Evolutionary conservation across 2,113 vertebrate species (phyloP), one percentile per base, ranked within the genome.

Genomic region (Protobothrops mucrosquamatus): DNA sequence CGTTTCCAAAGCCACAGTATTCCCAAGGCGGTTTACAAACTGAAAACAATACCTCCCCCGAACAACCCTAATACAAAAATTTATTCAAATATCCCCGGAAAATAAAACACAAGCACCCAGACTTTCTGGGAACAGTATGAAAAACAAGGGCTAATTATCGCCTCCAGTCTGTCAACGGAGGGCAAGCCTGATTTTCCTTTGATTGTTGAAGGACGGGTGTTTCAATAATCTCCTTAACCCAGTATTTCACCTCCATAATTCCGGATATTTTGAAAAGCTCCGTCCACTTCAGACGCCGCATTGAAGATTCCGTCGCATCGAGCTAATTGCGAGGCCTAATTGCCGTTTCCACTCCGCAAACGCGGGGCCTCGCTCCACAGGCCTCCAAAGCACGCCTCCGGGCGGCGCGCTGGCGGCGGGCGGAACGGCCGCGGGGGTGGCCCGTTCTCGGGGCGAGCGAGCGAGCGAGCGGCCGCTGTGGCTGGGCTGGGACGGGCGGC

Each of bases 221-320:
- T 95, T 96, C 94, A 95, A 96, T 97, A 96, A 96, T 97, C 97
- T 96, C 97, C 97, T 97, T 96, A 96, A 96, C 96, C 96, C 96
- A 93, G 97, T 97, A 98, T 98, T 94, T 90, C 98, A 98, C 95
- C 94, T 96, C 94, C 93, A 85, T 94, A 94, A 95, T 95, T 95
- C 94, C 89, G 85, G 94, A 96, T 98, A 97, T 97, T 98, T 98
- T 97, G 92, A 98, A 96, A 96, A 87, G 93, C 96, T 97, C 96
- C 97, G 95, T 89, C 87, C 87, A 55, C 93, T 94, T 93, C 93
- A 94, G 57, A 29, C 34, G 85, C 88, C 43, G 91, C 88, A 92
- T 91, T 95, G 88, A 92, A 94, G 88, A 61, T 91, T 86, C 88
- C 91, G 92, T 85, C 91, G 87, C 92, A 74, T 56, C 57, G 69